Evolutionary conservation across 2,888 invertebrate species (phyloP).

Genomic region (Hymenopus coronatus): DNA sequence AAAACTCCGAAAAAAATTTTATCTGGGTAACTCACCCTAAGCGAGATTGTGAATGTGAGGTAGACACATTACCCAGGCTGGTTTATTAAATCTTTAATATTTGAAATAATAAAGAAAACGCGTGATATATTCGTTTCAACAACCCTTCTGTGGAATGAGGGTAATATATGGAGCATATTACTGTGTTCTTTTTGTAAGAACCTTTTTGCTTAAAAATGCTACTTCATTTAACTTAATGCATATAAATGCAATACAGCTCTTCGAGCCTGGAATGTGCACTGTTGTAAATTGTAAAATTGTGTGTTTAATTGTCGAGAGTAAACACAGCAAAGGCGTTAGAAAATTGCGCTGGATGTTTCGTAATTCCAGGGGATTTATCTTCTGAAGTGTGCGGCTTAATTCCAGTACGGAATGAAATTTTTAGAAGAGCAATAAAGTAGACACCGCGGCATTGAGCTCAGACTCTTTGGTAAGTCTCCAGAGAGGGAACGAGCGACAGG

Average conservation of each 20-base stretch:
- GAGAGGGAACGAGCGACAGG: not conserved
- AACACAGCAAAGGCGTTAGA: not conserved
- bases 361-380: not conserved
- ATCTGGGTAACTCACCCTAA: no score
- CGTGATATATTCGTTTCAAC: no score
- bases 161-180: no score
- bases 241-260: not conserved
- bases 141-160: no score
- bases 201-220: not conserved
- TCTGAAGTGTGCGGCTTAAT: not conserved
- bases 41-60: no score
- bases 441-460: not conserved
- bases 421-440: not conserved
- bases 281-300: not conserved
- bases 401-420: not conserved
- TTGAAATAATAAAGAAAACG: no score
- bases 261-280: not conserved
- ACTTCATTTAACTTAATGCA: not conserved
- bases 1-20: no score
- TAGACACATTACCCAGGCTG: no score
- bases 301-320: not conserved
- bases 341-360: not conserved
- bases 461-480: not conserved
- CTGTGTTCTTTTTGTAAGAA: no score
- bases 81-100: no score